Evolutionary conservation across 2,797 vertebrate species (phyloP).

Genomic region (Pogoniulus pusillus): DNA sequence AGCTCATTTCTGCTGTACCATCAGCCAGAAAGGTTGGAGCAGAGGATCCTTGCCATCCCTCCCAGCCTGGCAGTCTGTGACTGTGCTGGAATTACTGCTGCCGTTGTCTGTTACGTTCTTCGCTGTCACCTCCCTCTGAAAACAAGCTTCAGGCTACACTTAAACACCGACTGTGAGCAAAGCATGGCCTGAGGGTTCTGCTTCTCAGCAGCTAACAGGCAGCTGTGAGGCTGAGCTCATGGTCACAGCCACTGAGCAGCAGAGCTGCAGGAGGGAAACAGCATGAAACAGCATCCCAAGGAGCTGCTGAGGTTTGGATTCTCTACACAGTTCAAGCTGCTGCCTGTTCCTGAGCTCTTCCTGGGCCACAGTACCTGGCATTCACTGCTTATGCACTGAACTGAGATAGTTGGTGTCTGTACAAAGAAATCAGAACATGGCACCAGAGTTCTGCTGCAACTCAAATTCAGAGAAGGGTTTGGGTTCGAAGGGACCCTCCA

Average conservation of each 20-base stretch:
- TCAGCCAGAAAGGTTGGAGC: no score
- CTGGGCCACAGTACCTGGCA: background rate
- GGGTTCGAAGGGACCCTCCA: no score
- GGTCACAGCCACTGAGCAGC: background rate
- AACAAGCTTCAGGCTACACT: background rate
- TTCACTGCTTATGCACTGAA: background rate
- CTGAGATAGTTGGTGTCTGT: background rate
- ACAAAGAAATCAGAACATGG: no score
- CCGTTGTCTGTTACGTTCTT: background rate
- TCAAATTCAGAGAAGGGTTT: no score
- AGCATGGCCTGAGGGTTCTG: background rate
- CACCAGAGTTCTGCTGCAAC: no score
- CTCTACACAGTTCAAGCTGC: background rate
- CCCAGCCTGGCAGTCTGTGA: no score
- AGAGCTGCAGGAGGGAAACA: background rate
- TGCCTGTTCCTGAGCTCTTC: background rate
- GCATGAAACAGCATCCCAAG: fast-evolving
- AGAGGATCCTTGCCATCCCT: no score
- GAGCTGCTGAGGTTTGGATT: background rate
- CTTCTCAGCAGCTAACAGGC: background rate
- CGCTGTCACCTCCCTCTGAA: background rate
- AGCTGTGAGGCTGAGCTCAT: background rate
- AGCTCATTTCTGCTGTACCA: no score
- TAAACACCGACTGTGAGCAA: background rate
- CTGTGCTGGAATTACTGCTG: background rate